Percentiles rank a stretch among this genome's conserved stretches.
These are phyloP conservation scores for Seira sanloemensis DNA, from an alignment of 2,888 invertebrate genomes.

Conservation along the genomic window DNA sequence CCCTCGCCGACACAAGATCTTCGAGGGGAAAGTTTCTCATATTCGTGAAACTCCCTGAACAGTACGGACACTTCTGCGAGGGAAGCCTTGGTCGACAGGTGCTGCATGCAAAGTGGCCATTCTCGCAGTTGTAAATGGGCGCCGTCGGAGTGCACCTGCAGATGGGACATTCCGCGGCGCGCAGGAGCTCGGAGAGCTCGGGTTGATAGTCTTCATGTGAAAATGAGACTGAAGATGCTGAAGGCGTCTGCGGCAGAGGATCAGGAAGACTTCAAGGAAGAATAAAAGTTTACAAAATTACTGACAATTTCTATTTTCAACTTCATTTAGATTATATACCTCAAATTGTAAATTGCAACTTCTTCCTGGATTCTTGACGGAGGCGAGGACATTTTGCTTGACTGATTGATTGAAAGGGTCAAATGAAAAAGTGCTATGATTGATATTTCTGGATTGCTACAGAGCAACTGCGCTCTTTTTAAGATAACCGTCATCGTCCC, in stretches of 20 bases:
- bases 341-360: constrained; percentile 29
- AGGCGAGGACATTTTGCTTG: too few species aligned
- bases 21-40: constrained; percentile 68
- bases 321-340: constrained; percentile 16
- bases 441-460: too few species aligned
- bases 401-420: too few species aligned
- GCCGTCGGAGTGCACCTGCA: constrained; percentile 49
- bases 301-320: background rate
- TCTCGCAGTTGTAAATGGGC: constrained; percentile 64
- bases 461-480: too few species aligned
- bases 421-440: too few species aligned
- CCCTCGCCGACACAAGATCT: constrained; percentile 36
- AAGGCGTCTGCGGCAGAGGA: background rate
- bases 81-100: constrained; percentile 48
- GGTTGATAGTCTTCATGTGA: constrained; percentile 41
- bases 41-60: constrained; percentile 52
- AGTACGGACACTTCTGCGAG: constrained; percentile 49
- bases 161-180: constrained; percentile 61
- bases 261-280: background rate
- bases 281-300: background rate
- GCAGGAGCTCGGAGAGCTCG: constrained; percentile 31
- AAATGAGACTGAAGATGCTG: background rate
- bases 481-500: too few species aligned
- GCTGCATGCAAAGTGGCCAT: constrained; percentile 61
- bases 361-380: constrained; percentile 27